Evolutionary conservation across 2,888 invertebrate genomes (phyloP).

Genomic region (Cordylochernes scorpioides): DNA sequence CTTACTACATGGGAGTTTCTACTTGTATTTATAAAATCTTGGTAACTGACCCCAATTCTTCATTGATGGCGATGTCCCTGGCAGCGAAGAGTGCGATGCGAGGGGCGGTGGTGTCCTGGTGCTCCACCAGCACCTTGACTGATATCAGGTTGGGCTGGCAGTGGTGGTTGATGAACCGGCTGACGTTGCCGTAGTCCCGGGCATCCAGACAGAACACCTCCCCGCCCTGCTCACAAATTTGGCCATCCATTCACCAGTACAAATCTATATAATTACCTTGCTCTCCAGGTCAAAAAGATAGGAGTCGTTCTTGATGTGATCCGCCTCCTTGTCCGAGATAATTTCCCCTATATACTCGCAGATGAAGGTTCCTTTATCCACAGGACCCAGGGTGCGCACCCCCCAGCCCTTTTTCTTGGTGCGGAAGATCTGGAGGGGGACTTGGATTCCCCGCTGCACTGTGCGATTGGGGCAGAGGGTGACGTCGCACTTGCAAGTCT

Average conservation of each 20-base stretch:
- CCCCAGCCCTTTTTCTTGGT: conserved; percentile 55
- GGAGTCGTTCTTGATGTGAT: conserved; percentile 53
- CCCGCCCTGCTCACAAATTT: conserved; percentile 4
- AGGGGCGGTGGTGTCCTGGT: conserved; percentile 65
- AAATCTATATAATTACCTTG: conserved; percentile 25
- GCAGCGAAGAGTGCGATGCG: conserved; percentile 64
- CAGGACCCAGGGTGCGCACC: conserved; percentile 37
- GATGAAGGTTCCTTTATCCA: conserved; percentile 48
- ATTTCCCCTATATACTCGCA: conserved; percentile 69
- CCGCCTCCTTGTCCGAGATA: conserved; percentile 50
- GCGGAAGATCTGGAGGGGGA: conserved; percentile 40
- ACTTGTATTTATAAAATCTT: too few species aligned
- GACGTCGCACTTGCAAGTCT: too few species aligned
- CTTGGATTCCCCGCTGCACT: too few species aligned
- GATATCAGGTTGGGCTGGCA: conserved; percentile 65
- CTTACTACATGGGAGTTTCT: too few species aligned
- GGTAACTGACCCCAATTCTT: conserved; percentile 49
- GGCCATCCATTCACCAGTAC: not conserved
- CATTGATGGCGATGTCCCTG: conserved; percentile 36
- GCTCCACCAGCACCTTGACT: conserved; percentile 53
- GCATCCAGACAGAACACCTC: conserved; percentile 24
- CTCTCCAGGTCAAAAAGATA: conserved; percentile 70
- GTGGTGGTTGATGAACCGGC: conserved; percentile 74
- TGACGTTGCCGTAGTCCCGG: conserved; percentile 59
- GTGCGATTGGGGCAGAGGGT: too few species aligned